Conservation (phyloP, 92 coral and sea anemone genomes). For the Phymanthus crucifer region DNA sequence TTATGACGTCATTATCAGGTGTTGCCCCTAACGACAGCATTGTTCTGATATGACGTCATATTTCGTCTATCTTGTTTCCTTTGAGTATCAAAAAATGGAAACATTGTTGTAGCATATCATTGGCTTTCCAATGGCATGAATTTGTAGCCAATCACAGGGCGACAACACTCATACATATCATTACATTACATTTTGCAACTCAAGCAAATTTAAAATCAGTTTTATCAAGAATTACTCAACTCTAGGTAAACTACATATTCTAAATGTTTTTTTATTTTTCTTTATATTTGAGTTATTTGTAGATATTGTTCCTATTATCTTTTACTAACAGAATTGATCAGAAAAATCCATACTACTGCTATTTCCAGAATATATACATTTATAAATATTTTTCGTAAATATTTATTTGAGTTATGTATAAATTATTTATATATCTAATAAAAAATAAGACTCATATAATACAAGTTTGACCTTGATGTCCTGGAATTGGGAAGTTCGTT, state of each 20-base stretch:
- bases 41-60: no score
- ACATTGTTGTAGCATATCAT: no score
- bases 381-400: constrained; percentile 15
- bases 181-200: no score
- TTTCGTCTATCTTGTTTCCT: no score
- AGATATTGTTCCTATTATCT: not conserved
- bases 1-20: no score
- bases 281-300: not conserved
- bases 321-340: not conserved
- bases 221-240: not conserved
- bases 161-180: no score
- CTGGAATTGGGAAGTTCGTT: not conserved
- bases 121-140: no score
- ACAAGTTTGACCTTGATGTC: not conserved
- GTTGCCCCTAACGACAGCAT: no score
- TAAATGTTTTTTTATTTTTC: not conserved
- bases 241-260: not conserved
- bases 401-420: constrained; percentile 25
- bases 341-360: not conserved
- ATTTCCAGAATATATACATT: constrained; percentile 2
- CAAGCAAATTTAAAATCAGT: no score
- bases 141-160: no score
- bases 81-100: no score
- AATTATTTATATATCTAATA: constrained; percentile 16
- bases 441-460: not conserved